Percentiles rank a stretch among this genome's conserved stretches.
These are phyloP conservation scores for Kobus ellipsiprymnus DNA, from an alignment of 2,113 vertebrate genomes.

Conservation along the genomic window DNA sequence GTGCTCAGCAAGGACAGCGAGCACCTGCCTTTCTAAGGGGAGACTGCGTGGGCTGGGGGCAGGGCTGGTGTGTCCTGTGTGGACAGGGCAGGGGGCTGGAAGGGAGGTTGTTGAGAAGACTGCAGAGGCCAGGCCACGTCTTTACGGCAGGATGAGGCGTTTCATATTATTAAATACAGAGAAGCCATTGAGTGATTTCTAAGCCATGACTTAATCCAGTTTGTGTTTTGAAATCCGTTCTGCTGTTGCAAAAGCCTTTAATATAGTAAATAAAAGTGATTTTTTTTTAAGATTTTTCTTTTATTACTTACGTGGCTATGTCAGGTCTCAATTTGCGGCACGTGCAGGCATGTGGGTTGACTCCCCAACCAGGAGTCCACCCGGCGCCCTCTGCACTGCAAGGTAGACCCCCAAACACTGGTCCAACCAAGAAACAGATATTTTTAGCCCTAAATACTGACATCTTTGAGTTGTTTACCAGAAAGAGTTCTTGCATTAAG, in stretches of 20 bases:
- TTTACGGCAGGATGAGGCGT: neutral
- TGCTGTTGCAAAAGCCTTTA: neutral
- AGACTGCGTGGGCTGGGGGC: neutral
- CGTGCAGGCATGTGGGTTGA: neutral
- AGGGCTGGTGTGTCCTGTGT: neutral
- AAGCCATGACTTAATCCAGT: neutral
- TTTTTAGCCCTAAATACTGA: neutral
- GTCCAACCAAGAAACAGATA: neutral
- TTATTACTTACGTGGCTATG: neutral
- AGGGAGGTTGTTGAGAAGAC: neutral
- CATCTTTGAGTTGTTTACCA: neutral
- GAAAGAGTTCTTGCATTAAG: neutral
- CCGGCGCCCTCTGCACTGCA: neutral
- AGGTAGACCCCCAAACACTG: neutral
- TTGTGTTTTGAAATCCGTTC: constrained; percentile 22
- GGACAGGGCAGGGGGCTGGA: neutral
- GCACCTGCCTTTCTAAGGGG: neutral
- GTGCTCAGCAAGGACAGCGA: accelerated
- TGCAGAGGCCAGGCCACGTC: neutral
- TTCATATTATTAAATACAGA: neutral
- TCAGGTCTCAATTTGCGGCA: neutral
- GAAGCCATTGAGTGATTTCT: neutral
- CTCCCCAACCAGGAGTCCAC: neutral
- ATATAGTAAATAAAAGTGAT: neutral
- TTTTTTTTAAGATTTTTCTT: neutral